phyloP scores from a whole-genome alignment of 2,797 vertebrate genomes.

The Simalia tracyae region DNA sequence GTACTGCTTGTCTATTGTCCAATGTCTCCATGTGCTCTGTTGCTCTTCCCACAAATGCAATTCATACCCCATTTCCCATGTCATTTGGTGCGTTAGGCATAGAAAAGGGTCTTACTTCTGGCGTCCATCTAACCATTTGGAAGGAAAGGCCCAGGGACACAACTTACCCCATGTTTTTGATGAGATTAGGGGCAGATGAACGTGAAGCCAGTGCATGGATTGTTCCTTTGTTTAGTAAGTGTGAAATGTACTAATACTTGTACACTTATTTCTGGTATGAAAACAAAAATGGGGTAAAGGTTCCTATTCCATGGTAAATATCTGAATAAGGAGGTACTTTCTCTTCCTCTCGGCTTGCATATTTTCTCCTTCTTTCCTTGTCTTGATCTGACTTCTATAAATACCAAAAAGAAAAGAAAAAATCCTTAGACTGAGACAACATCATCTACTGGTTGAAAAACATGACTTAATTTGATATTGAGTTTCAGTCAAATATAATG shows the following conservation, averaged over 20 bases:
- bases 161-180: background rate
- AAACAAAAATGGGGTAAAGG: background rate
- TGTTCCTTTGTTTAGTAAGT: background rate
- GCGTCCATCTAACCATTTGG: background rate
- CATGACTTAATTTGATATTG: background rate
- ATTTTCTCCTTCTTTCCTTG: background rate
- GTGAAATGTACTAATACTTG: background rate
- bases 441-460: background rate
- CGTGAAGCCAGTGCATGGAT: background rate
- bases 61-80: background rate
- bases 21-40: background rate
- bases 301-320: background rate
- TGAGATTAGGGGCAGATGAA: background rate
- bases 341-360: background rate
- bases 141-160: background rate
- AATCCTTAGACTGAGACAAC: background rate
- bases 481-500: constrained; percentile 5
- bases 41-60: background rate
- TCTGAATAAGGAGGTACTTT: background rate
- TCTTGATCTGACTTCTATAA: background rate
- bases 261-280: background rate
- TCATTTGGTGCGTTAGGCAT: background rate
- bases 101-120: background rate
- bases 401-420: background rate
- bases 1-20: background rate